Conservation (phyloP, 2,888 invertebrate species). For the Dolichopus griseipennis region DNA sequence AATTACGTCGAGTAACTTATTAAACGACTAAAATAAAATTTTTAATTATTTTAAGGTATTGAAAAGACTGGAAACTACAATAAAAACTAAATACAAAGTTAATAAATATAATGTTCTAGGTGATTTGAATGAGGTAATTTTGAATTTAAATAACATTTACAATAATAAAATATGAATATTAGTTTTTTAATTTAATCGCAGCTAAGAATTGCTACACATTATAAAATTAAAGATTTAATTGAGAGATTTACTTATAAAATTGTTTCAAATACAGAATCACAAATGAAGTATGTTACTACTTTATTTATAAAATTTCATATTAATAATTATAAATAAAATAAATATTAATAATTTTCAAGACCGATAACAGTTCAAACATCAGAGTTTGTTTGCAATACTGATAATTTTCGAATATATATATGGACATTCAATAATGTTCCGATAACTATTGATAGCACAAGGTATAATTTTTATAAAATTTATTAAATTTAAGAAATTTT, state of each 20-base stretch:
- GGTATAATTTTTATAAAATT: conserved; percentile 24
- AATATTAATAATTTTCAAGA: not conserved
- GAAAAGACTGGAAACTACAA: not conserved
- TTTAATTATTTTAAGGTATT: not conserved
- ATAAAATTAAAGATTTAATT: conserved; percentile 26
- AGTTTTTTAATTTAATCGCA: conserved; percentile 11
- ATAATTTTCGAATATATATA: conserved; percentile 30
- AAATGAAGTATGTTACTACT: conserved; percentile 31
- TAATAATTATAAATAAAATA: too few relatives aligned
- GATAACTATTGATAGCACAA: conserved; percentile 26
- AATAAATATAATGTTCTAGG: not conserved
- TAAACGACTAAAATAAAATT: not conserved
- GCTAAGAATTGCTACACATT: conserved; percentile 21
- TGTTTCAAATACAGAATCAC: conserved; percentile 29
- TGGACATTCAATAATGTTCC: conserved; percentile 35
- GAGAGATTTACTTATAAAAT: conserved; percentile 33
- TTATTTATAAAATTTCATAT: not conserved
- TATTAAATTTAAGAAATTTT: not conserved
- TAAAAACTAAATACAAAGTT: not conserved
- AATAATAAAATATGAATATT: not conserved
- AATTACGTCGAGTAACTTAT: too few relatives aligned
- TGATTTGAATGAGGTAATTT: not conserved
- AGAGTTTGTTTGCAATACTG: conserved; percentile 27
- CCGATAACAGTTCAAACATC: conserved; percentile 25
- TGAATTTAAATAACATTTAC: conserved; percentile 19